These are phyloP conservation scores for Oceanodroma leucorhoa DNA, from an alignment of 2,797 vertebrate genomes.

Conservation along the genomic window DNA sequence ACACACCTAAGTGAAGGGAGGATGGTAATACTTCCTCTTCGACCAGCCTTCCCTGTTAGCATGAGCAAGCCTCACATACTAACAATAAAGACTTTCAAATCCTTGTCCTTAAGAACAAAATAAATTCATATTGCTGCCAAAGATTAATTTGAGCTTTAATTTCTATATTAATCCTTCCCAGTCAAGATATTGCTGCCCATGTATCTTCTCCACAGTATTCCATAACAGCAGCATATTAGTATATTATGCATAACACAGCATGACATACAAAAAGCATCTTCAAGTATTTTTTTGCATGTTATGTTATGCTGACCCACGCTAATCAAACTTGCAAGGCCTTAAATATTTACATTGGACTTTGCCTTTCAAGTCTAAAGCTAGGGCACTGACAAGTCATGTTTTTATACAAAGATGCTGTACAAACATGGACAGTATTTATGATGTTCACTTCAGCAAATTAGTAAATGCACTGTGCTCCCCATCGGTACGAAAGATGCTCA, in stretches of 20 bases:
- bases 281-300: background rate
- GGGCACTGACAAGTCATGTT: background rate
- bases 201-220: background rate
- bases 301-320: background rate
- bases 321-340: background rate
- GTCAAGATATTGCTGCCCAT: background rate
- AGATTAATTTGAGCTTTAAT: background rate
- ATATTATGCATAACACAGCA: background rate
- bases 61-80: background rate
- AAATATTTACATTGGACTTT: background rate
- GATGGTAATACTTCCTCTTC: background rate
- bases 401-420: background rate
- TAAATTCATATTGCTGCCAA: background rate
- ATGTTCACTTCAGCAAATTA: background rate
- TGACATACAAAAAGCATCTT: background rate
- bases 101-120: background rate
- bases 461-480: background rate
- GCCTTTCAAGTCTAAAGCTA: background rate
- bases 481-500: accelerated
- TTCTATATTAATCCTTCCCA: background rate
- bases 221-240: background rate
- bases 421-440: background rate
- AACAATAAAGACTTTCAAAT: background rate
- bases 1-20: background rate
- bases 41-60: background rate